Conservation (phyloP, 2,888 invertebrate genomes). For the Volucella inflata region DNA sequence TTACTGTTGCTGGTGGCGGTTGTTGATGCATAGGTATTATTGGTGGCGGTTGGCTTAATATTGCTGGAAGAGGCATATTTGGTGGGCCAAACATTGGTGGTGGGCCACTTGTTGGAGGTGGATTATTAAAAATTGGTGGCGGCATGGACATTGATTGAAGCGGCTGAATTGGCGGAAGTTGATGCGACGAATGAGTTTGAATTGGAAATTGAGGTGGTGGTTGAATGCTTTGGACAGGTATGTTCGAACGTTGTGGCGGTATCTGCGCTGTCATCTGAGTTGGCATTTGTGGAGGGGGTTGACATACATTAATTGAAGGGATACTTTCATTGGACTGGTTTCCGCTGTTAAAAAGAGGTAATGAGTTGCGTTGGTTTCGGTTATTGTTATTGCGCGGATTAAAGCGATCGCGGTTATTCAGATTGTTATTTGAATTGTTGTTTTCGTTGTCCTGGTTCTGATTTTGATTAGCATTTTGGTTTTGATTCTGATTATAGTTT, state of each 20-base stretch:
- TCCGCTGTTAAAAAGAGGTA: slow-evolving; percentile 73
- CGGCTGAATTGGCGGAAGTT: slow-evolving; percentile 27
- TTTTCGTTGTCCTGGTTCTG: slow-evolving; percentile 38
- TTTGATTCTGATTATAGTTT: slow-evolving; percentile 73
- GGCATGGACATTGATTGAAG: slow-evolving; percentile 16
- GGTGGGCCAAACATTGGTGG: slow-evolving; percentile 70
- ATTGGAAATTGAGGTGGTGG: slow-evolving; percentile 54
- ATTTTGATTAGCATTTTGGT: slow-evolving; percentile 19
- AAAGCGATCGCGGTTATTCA: slow-evolving; percentile 77
- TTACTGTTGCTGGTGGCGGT: slow-evolving; percentile 7
- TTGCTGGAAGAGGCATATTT: slow-evolving; percentile 50
- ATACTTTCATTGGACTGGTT: slow-evolving; percentile 66
- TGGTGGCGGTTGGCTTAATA: slow-evolving; percentile 77
- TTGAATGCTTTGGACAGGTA: slow-evolving; percentile 19
- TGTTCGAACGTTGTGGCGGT: slow-evolving; percentile 35
- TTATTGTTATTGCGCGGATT: slow-evolving; percentile 78
- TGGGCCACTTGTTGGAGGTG: slow-evolving; percentile 38
- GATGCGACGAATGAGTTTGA: slow-evolving; percentile 25
- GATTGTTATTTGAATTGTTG: slow-evolving; percentile 34
- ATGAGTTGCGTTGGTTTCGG: slow-evolving; percentile 76
- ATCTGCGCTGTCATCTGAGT: slow-evolving; percentile 45
- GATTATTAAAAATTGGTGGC: slow-evolving; percentile 33
- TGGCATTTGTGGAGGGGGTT: slow-evolving; percentile 43
- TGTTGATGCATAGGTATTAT: slow-evolving; percentile 70
- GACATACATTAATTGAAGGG: slow-evolving; percentile 8